These are phyloP conservation scores for Ophioderma brevispina DNA, from an alignment of 35 echinoderm and acorn worm genomes.

Conservation along the genomic window DNA sequence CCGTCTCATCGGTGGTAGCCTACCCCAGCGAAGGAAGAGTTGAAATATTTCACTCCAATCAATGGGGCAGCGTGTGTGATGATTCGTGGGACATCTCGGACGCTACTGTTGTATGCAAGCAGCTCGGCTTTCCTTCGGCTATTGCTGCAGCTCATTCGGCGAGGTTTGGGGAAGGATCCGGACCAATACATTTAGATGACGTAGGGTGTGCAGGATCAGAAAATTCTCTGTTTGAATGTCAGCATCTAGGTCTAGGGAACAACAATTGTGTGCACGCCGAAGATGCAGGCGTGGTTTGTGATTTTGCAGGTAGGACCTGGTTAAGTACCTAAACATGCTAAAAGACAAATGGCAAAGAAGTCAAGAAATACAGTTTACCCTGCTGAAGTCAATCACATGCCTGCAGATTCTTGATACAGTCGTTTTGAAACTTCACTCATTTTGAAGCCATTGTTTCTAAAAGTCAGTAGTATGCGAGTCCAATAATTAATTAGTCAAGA, in stretches of 20 bases:
- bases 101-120: neutral
- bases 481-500: too few species aligned
- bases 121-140: neutral
- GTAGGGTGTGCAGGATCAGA: slow-evolving; percentile 37
- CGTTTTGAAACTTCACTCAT: too few species aligned
- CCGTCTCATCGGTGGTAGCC: too few species aligned
- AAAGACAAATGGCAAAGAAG: too few species aligned
- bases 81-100: neutral
- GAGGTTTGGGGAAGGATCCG: slow-evolving; percentile 10
- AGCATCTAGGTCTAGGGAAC: neutral
- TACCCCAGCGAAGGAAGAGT: neutral
- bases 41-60: neutral
- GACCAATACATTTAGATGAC: slow-evolving; percentile 41
- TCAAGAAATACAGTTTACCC: too few species aligned
- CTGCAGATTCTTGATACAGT: too few species aligned
- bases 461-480: too few species aligned
- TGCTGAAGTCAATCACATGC: too few species aligned
- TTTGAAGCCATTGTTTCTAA: too few species aligned
- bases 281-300: slow-evolving; percentile 56
- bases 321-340: too few species aligned
- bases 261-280: slow-evolving; percentile 44
- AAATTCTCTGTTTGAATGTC: neutral
- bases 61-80: neutral
- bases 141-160: too few species aligned
- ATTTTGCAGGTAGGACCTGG: neutral